These are phyloP conservation scores for Rhincodon typus DNA, from an alignment of 2,797 vertebrate genomes.

Conservation along the genomic window DNA sequence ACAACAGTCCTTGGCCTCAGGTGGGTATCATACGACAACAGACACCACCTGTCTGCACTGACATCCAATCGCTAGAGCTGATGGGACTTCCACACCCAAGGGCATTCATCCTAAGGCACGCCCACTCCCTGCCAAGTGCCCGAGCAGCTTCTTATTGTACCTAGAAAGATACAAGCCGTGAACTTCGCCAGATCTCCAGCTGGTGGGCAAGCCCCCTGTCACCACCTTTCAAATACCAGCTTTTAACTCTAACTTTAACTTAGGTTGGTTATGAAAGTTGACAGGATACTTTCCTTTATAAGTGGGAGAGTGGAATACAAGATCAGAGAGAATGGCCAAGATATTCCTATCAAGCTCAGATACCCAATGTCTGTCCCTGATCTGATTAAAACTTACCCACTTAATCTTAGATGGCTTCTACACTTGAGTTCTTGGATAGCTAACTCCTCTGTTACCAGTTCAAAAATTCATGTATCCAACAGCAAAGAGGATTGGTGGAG, in stretches of 20 bases:
- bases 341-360: no score
- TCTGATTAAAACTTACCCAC: no score
- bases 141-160: neutral
- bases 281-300: neutral
- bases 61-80: neutral
- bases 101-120: neutral
- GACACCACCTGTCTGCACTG: neutral
- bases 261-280: neutral
- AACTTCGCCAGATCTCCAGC: neutral
- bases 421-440: no score
- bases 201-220: neutral
- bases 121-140: neutral
- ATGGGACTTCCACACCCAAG: neutral
- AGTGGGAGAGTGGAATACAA: no score
- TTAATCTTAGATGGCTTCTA: no score
- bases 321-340: no score
- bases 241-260: neutral
- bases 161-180: no score
- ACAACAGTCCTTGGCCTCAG: neutral
- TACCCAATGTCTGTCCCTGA: no score
- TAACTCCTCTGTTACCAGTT: no score
- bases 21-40: neutral
- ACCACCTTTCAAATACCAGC: neutral
- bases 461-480: no score
- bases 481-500: no score